Percentiles rank a stretch among this genome's conserved stretches.
phyloP scores from a whole-genome alignment of 2,888 invertebrate genomes.

The Temnothorax rugatulus region DNA sequence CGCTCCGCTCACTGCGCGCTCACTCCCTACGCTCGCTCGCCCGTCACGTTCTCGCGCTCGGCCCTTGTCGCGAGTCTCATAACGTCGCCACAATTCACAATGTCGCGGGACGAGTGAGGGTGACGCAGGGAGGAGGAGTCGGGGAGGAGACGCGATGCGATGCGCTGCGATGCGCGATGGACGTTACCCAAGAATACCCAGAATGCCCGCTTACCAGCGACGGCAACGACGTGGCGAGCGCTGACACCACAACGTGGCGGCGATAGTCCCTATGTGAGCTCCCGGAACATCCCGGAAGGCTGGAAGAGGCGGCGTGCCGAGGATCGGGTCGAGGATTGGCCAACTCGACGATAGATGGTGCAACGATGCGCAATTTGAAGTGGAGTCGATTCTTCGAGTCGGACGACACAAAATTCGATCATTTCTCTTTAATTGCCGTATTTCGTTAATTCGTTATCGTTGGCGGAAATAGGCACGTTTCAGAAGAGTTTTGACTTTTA shows the following conservation, averaged over 20 bases:
- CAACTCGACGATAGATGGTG: neutral
- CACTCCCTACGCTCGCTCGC: neutral
- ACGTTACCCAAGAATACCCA: conserved; percentile 79
- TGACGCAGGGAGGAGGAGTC: conserved; percentile 45
- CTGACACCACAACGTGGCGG: conserved; percentile 33
- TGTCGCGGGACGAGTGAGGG: conserved; percentile 1
- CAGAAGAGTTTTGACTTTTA: neutral
- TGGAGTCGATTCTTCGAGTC: neutral
- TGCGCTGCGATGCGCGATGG: too few relatives aligned
- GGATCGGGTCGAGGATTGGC: neutral
- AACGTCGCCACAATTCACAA: conserved; percentile 28
- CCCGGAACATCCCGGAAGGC: too few relatives aligned
- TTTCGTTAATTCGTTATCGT: neutral
- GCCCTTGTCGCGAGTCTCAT: conserved; percentile 14
- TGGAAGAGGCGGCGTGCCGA: neutral
- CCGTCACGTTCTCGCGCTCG: conserved; percentile 21
- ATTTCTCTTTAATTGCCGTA: neutral
- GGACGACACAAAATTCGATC: neutral
- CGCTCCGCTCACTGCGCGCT: neutral
- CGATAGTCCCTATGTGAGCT: conserved; percentile 59
- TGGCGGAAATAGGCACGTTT: neutral
- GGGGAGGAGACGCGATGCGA: conserved; percentile 63
- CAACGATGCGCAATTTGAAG: neutral
- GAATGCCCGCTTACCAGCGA: conserved; percentile 73
- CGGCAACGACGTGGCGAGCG: conserved; percentile 38